Conservation (phyloP, 2,113 vertebrate genomes). For the Myotis brandtii region DNA sequence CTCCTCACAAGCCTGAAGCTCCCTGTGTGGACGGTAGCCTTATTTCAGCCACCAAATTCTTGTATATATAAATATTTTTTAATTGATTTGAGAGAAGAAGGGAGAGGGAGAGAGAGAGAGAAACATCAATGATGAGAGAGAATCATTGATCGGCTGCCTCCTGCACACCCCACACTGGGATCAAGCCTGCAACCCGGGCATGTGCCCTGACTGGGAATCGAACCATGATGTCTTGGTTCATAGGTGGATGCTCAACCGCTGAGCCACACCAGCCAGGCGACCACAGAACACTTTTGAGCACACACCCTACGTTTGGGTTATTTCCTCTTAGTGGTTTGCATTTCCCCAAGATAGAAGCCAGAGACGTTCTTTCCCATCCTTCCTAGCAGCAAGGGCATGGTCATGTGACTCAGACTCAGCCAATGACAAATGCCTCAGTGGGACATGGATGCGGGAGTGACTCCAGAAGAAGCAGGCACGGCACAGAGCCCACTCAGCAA, state of each 20-base stretch:
- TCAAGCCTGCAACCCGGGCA: too few relatives aligned
- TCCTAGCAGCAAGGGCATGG: not conserved
- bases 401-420: not conserved
- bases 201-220: too few relatives aligned
- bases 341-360: not conserved
- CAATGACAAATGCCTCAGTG: not conserved
- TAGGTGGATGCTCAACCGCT: too few relatives aligned
- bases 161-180: too few relatives aligned
- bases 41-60: not conserved
- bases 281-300: not conserved
- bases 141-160: too few relatives aligned
- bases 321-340: not conserved
- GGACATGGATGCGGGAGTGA: accelerated
- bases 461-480: not conserved
- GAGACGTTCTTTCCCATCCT: not conserved
- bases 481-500: not conserved
- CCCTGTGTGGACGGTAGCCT: not conserved
- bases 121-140: too few relatives aligned
- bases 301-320: not conserved
- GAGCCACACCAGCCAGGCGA: too few relatives aligned
- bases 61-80: too few relatives aligned
- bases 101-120: too few relatives aligned
- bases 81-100: too few relatives aligned
- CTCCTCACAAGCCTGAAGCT: not conserved
- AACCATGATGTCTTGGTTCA: too few relatives aligned